Evolutionary conservation across 2,797 vertebrate genomes (phyloP), one percentile per base, ranked within the genome.

Genomic region (Poeciliopsis paucimaculata): DNA sequence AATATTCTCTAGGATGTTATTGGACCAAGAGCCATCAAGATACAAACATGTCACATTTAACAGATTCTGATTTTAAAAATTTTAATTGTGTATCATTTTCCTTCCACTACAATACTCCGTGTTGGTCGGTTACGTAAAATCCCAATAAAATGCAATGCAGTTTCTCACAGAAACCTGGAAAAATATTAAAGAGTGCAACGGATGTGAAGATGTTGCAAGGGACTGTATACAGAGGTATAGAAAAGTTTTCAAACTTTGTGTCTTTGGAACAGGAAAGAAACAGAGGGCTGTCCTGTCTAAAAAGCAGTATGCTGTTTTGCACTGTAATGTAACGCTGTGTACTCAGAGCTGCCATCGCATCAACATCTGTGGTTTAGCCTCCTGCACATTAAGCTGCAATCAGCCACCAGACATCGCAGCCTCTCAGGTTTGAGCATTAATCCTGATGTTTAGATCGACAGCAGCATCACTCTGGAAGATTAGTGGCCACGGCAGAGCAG

Each of bases 391-490:
- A 87, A 84, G 45, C 51, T 70, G 72, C 78, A 82, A 91, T 89
- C 78, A 87, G 77, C 80, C 73, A 39, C 5, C 57, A 34, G 71
- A 86, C 82, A 86, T 84, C 81, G 75, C 60, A 64, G 70, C 73
- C 82, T 76, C 83, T 78, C 71, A 85, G 78, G 84, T 73, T 70
- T 73, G 18, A 81, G 39, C 85, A 84, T 88, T 86, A 89, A 88
- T 87, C 82, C 77, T 49, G 66, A 80, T 71, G 86, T 84, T 74
- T n/a, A 73, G 72, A 90, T 88, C 41, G 89, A 91, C 90, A 80
- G 43, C 86, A 1, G 82, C 88, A 87, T 92, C 84, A 13, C 83
- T 90, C 72, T 60, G 71, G 77, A 82, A 90, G 91, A 92, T 94
- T 89, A 92, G 90, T 82, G 78, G 79, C 77, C 57, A 78, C 8